phyloP scores from a whole-genome alignment of 1,140 invertebrate genomes.

The Drosophila pachea region DNA sequence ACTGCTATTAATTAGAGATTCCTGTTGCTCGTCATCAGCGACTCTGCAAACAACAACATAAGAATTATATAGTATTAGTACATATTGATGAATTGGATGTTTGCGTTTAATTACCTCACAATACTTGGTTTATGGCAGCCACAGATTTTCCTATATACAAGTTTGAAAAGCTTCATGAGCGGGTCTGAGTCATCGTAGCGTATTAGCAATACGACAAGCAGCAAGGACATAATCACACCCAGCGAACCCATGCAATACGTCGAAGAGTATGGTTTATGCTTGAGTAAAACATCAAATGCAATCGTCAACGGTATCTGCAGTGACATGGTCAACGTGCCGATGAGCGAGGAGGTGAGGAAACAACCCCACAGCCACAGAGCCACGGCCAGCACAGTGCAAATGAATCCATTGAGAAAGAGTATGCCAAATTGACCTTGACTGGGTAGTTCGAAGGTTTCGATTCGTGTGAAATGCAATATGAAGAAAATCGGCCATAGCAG shows the following conservation, averaged over 20 bases:
- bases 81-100: no score
- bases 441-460: conserved; percentile 91
- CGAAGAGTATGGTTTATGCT: conserved; percentile 85
- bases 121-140: conserved; percentile 80
- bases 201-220: conserved; percentile 86
- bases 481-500: conserved; percentile 93
- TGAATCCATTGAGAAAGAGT: conserved; percentile 90
- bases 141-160: conserved; percentile 81
- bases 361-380: conserved; percentile 94
- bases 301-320: conserved; percentile 92
- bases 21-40: conserved; percentile 86
- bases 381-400: conserved; percentile 92
- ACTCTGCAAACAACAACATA: conserved; percentile 80
- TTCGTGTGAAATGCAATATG: conserved; percentile 87
- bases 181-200: conserved; percentile 94
- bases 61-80: neutral
- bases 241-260: conserved; percentile 89
- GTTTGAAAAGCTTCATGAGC: conserved; percentile 83
- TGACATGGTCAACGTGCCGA: conserved; percentile 90
- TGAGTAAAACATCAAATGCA: conserved; percentile 88
- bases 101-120: conserved; percentile 77
- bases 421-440: conserved; percentile 87
- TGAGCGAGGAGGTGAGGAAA: conserved; percentile 92
- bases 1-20: conserved; percentile 84
- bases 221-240: conserved; percentile 88